These are phyloP conservation scores for Exocentrus adspersus DNA, from an alignment of 2,888 invertebrate species.

Conservation along the genomic window DNA sequence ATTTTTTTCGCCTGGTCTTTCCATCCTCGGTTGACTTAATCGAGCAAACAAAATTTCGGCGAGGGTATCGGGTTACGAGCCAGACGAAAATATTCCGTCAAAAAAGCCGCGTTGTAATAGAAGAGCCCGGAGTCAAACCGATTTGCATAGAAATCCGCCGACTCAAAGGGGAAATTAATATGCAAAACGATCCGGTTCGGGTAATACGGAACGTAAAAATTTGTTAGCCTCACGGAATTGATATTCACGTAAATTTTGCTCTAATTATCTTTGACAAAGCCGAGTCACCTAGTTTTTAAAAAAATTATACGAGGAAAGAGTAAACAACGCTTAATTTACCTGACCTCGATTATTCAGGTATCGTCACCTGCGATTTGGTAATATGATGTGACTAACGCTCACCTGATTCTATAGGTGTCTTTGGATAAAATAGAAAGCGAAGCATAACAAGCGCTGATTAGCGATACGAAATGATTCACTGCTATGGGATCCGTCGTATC, in stretches of 20 bases:
- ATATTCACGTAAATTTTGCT: not conserved
- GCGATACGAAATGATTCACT: too few relatives aligned
- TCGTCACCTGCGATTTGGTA: too few relatives aligned
- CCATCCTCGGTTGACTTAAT: conserved; percentile 7
- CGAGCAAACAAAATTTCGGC: conserved; percentile 4
- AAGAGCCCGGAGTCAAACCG: not conserved
- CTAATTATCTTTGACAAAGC: too few relatives aligned
- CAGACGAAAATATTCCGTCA: conserved; percentile 14
- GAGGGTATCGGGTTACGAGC: conserved; percentile 11
- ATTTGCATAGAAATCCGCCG: conserved; percentile 13
- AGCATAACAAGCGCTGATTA: too few relatives aligned
- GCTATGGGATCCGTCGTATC: too few relatives aligned
- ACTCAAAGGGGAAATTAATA: not conserved
- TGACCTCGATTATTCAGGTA: too few relatives aligned
- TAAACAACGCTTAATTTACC: too few relatives aligned
- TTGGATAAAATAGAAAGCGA: too few relatives aligned
- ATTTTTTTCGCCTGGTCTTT: not conserved
- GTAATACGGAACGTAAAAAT: not conserved
- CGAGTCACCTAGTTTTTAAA: too few relatives aligned
- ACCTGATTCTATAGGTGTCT: too few relatives aligned
- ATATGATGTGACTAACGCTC: too few relatives aligned
- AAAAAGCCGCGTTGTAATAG: conserved; percentile 15
- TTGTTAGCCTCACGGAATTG: not conserved
- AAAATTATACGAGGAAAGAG: too few relatives aligned
- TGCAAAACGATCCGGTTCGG: not conserved